Conservation (phyloP, 2,113 vertebrate genomes). For the Hypocryptadius cinnamomeus region DNA sequence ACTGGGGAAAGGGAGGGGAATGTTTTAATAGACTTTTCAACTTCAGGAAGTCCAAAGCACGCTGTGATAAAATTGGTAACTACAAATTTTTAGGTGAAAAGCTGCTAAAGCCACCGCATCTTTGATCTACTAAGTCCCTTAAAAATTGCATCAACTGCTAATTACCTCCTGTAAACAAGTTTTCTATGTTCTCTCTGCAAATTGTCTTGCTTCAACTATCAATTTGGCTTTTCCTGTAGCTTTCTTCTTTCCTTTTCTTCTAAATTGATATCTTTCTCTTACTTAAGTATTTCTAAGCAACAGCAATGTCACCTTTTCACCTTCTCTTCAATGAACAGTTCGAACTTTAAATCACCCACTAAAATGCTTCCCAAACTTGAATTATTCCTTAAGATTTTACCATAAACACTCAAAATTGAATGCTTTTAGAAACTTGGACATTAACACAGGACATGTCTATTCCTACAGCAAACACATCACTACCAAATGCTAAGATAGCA, state of each 20-base stretch:
- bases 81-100: neutral
- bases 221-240: constrained; percentile 24
- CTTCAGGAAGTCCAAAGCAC: neutral
- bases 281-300: constrained; percentile 47
- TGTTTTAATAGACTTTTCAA: neutral
- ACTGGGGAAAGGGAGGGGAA: neutral
- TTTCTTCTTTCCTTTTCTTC: constrained; percentile 5
- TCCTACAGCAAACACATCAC: neutral
- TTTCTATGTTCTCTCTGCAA: constrained; percentile 13
- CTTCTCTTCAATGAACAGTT: neutral
- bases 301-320: constrained; percentile 5
- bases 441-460: neutral
- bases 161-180: constrained; percentile 19
- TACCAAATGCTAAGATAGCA: neutral
- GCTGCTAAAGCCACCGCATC: neutral
- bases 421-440: neutral
- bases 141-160: neutral
- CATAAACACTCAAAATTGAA: neutral
- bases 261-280: constrained; percentile 27
- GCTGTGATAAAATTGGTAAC: neutral
- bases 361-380: neutral
- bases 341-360: neutral
- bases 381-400: neutral
- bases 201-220: constrained; percentile 38
- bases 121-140: constrained; percentile 18